Evolutionary conservation across 2,797 vertebrate genomes (phyloP).

Genomic region (Coracias cyanogaster): DNA sequence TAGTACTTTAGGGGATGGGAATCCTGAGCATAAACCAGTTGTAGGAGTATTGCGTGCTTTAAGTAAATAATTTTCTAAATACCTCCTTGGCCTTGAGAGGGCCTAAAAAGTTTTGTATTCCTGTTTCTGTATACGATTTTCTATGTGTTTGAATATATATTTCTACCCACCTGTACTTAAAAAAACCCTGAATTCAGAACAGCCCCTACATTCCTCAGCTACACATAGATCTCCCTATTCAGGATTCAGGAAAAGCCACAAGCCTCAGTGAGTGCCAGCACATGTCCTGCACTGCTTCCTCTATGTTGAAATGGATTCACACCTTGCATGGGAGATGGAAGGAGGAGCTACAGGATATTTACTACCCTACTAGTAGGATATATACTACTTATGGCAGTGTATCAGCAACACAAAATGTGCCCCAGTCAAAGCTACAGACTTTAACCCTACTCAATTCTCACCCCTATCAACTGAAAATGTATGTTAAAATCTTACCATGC

Average conservation of each 20-base stretch:
- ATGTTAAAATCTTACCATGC: not conserved
- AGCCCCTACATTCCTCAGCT: not conserved
- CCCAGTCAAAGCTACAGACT: not conserved
- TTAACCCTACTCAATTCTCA: not conserved
- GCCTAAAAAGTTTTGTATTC: not conserved
- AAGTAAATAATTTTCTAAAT: not conserved
- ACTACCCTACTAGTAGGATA: too few relatives aligned
- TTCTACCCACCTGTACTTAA: not conserved
- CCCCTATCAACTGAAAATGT: not conserved
- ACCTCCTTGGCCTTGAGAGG: not conserved
- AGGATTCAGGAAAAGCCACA: not conserved
- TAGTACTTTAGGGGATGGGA: not conserved
- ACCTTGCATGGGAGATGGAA: not conserved
- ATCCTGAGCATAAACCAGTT: not conserved
- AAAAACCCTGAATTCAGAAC: not conserved
- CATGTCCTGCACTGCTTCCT: accelerated
- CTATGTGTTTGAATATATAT: not conserved
- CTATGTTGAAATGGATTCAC: not conserved
- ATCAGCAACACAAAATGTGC: not conserved
- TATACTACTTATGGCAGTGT: not conserved
- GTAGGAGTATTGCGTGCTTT: not conserved
- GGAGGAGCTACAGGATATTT: not conserved
- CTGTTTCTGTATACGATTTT: not conserved
- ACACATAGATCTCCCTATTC: not conserved
- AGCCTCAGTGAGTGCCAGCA: not conserved